These are phyloP conservation scores for Carettochelys insculpta DNA, from an alignment of 2,113 vertebrate genomes.

Conservation along the genomic window DNA sequence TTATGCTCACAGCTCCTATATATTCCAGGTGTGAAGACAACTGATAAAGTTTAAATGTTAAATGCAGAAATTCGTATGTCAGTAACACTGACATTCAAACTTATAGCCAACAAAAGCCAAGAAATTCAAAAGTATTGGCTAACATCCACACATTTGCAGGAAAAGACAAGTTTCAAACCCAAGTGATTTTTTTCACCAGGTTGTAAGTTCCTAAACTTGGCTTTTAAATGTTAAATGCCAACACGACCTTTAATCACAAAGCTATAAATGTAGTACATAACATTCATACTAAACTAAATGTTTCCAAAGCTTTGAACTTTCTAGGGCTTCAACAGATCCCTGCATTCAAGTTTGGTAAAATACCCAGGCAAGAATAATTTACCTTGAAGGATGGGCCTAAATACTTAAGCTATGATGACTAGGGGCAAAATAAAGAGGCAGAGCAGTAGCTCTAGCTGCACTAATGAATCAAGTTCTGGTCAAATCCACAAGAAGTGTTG, in stretches of 20 bases:
- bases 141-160: constrained; percentile 47
- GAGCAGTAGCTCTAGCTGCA: neutral
- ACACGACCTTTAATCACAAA: constrained; percentile 45
- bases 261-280: neutral
- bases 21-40: constrained; percentile 49
- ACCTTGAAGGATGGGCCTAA: neutral
- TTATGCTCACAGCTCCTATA: constrained; percentile 16
- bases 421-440: neutral
- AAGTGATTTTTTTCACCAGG: constrained; percentile 28
- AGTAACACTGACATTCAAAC: constrained; percentile 28
- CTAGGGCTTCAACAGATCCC: neutral
- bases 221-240: constrained; percentile 51
- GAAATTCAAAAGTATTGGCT: constrained; percentile 49
- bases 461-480: neutral
- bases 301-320: constrained; percentile 21
- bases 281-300: neutral
- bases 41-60: constrained; percentile 27
- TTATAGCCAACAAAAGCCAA: constrained; percentile 64
- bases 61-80: constrained; percentile 60
- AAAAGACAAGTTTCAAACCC: constrained; percentile 57
- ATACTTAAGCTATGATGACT: neutral
- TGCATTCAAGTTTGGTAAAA: neutral
- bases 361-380: neutral
- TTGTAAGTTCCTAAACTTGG: constrained; percentile 37
- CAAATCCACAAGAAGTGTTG: neutral